Percentiles rank a stretch among this genome's conserved stretches.
phyloP scores from a whole-genome alignment of 2,888 invertebrate genomes.

The Galerucella pusilla region DNA sequence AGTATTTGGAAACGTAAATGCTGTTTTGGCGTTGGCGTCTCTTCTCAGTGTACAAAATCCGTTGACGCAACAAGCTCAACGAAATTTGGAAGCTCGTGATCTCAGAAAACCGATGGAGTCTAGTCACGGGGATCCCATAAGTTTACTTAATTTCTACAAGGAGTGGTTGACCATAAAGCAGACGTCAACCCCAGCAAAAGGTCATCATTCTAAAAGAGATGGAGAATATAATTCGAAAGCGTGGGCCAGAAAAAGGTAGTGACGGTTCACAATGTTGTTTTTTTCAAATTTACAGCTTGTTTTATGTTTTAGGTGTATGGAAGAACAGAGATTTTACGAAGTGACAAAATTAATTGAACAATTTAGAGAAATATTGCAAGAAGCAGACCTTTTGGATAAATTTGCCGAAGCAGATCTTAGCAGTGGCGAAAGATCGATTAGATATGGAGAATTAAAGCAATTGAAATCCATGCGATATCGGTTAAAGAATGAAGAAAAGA shows the following conservation, averaged over 20 bases:
- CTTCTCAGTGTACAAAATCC: conserved; percentile 94
- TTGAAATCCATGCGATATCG: conserved; percentile 75
- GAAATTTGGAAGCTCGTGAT: conserved; percentile 85
- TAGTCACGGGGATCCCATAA: conserved; percentile 95
- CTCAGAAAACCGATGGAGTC: conserved; percentile 86
- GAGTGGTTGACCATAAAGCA: conserved; percentile 86
- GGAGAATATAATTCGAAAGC: conserved; percentile 68
- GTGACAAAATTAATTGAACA: conserved; percentile 93
- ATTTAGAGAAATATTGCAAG: conserved; percentile 84
- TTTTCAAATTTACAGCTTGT: background rate
- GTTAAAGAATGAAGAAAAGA: conserved; percentile 70
- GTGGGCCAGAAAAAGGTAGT: conserved; percentile 84
- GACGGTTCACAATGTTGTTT: background rate
- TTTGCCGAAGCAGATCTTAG: conserved; percentile 64
- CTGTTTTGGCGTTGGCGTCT: conserved; percentile 90
- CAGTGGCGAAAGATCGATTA: conserved; percentile 81
- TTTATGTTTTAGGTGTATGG: conserved; percentile 72
- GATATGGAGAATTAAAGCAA: conserved; percentile 91
- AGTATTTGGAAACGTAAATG: conserved; percentile 87
- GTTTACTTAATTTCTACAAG: conserved; percentile 86
- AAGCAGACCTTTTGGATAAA: conserved; percentile 59
- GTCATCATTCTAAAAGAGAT: conserved; percentile 40
- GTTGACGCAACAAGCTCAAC: conserved; percentile 88
- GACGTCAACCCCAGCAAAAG: conserved; percentile 50
- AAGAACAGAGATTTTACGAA: conserved; percentile 98